Conservation (phyloP, 2,888 invertebrate genomes). For the Lithosia quadra region DNA sequence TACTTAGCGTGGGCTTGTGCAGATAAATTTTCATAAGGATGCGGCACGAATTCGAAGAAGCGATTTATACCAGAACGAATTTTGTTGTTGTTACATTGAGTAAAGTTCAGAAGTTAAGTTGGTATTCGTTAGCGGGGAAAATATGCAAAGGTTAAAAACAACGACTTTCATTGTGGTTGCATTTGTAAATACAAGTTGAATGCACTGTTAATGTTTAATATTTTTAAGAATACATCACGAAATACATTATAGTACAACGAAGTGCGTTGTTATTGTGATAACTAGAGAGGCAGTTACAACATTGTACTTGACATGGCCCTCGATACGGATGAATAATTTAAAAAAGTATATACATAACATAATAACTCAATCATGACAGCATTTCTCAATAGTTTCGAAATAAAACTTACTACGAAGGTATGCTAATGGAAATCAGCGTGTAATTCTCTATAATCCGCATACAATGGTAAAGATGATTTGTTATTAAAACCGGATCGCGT, state of each 20-base stretch:
- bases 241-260: conserved; percentile 53
- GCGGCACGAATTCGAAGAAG: conserved; percentile 45
- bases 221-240: conserved; percentile 52
- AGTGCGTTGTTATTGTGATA: conserved; percentile 43
- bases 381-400: conserved; percentile 57
- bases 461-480: conserved; percentile 71
- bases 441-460: conserved; percentile 68
- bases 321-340: neutral
- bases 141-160: conserved; percentile 29
- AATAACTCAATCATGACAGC: conserved; percentile 63
- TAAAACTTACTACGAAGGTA: conserved; percentile 53
- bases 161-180: conserved; percentile 24
- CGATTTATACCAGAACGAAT: conserved; percentile 37
- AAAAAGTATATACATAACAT: conserved; percentile 30
- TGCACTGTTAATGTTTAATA: conserved; percentile 63
- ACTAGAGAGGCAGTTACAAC: neutral
- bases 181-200: conserved; percentile 60
- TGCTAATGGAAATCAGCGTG: conserved; percentile 64
- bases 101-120: conserved; percentile 12
- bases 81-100: conserved; percentile 25
- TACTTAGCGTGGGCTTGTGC: conserved; percentile 46
- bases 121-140: conserved; percentile 11
- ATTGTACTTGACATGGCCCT: neutral
- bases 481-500: conserved; percentile 66
- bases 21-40: conserved; percentile 48